Conservation (phyloP, 2,888 invertebrate genomes). For the Odontocolon sp. region DNA sequence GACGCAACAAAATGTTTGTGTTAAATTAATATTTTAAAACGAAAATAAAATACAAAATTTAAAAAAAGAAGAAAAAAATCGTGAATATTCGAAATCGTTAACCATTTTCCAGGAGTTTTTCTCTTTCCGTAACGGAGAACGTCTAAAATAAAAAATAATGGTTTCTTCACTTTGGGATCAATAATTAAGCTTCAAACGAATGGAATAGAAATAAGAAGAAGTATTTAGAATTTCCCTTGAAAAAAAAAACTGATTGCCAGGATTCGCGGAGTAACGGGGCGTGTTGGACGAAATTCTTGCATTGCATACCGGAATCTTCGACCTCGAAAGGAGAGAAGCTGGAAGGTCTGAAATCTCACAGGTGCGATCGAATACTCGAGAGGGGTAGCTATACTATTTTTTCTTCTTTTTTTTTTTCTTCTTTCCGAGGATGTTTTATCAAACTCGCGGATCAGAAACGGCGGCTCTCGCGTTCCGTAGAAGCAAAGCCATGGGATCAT, state of each 20-base stretch:
- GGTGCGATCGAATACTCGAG: constrained; percentile 53
- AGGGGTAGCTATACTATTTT: constrained; percentile 19
- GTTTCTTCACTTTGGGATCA: too few species aligned
- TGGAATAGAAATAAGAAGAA: background rate
- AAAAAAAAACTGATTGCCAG: constrained; percentile 20
- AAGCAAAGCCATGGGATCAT: constrained; percentile 3
- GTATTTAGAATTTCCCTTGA: background rate
- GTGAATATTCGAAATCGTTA: too few species aligned
- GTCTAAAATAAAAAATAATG: too few species aligned
- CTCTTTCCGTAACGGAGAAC: too few species aligned
- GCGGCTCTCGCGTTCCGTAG: constrained; percentile 20
- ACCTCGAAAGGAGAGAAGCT: constrained; percentile 38
- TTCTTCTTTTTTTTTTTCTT: background rate
- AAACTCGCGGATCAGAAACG: constrained; percentile 38
- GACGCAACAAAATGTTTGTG: too few species aligned
- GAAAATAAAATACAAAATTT: too few species aligned
- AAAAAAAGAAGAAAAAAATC: too few species aligned
- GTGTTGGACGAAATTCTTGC: constrained; percentile 46
- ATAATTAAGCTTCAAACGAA: too few species aligned
- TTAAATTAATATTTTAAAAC: too few species aligned
- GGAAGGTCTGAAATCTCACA: constrained; percentile 53
- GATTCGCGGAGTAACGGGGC: constrained; percentile 34
- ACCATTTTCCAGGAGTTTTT: too few species aligned
- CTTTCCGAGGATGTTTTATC: constrained; percentile 43
- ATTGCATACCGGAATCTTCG: constrained; percentile 35